Evolutionary conservation across 2,113 vertebrate genomes (phyloP), one percentile per base, ranked within the genome.

Genomic region (Microtus ochrogaster): DNA sequence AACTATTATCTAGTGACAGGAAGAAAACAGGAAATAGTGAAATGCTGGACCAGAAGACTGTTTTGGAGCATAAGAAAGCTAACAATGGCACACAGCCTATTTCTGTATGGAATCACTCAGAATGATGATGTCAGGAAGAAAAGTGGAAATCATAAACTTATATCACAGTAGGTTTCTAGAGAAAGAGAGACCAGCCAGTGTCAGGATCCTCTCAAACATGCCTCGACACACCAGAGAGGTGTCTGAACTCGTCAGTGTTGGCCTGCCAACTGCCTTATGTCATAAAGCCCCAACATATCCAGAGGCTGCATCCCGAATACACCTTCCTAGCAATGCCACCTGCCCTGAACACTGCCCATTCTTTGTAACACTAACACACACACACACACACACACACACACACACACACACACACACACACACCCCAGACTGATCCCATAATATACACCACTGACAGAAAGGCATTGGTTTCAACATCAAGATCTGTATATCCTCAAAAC

Each of bases 61-160:
- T 61, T 83, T 4, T 21, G 52, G 63, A 78, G 28, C 17, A 83
- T 83, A 91, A 70, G 58, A 95, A 83, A 95, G 86, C 65, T 77
- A 76, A 81, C 24, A 79, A 36, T 85, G 36, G 73, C 7, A 92
- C 2, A 26, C 8, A 77, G 30, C 36, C 24, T 85, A 78, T 55
- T 73, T 94, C 68, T 49, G 41, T 63, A 81, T 13, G 6, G 61
- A 89, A 89, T 76, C 26, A 49, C 14, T 81, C 9, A 70, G 78
- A 94, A 66, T 68, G 73, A 84, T 83, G 44, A 16, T 9, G 47
- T 39, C 70, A 66, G 58, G 36, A 88, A 94, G 61, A 94, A 94
- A 26, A 7, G 68, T 0, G 65, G 41, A 94, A 93, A 95, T 19
- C 58, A 90, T 22, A 90, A 49, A 89, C 39, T 28, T 41, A 83